Conservation (phyloP, 1,140 invertebrate species). For the Cyphomyrmex costatus region DNA sequence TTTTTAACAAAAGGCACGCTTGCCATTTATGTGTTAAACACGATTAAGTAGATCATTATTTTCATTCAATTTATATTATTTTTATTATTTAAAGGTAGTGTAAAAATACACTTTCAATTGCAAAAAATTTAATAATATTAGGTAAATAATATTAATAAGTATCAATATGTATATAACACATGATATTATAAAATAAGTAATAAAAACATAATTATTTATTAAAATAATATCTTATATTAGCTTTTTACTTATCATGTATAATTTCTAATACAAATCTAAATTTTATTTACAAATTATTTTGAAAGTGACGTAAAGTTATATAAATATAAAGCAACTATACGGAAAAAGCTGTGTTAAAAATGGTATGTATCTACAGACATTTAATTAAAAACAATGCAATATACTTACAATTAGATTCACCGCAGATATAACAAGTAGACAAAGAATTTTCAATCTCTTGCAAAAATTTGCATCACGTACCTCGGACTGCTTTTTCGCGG, state of each 20-base stretch:
- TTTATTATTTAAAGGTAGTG: background rate
- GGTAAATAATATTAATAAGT: background rate
- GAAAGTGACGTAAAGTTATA: background rate
- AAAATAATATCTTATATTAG: background rate
- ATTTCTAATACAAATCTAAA: background rate
- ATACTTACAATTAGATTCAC: slow-evolving; percentile 2
- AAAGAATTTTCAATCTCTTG: slow-evolving; percentile 11
- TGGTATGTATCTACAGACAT: background rate
- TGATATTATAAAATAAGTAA: background rate
- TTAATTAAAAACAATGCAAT: slow-evolving; percentile 37
- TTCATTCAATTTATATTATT: background rate
- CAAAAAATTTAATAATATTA: background rate
- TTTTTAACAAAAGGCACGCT: background rate
- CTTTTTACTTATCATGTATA: background rate
- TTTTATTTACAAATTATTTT: background rate
- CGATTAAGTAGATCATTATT: background rate
- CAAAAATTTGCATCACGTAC: slow-evolving; percentile 11
- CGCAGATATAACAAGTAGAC: background rate
- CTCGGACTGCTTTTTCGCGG: background rate
- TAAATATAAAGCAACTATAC: background rate
- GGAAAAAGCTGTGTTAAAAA: background rate
- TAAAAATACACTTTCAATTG: background rate
- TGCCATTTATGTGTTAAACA: background rate
- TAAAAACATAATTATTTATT: slow-evolving; percentile 2
- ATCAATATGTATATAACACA: background rate